A percentile compares a stretch with the other conserved stretches of the same genome.
Evolutionary conservation across 2,888 invertebrate species (phyloP).

Genomic region (Amiota communis): DNA sequence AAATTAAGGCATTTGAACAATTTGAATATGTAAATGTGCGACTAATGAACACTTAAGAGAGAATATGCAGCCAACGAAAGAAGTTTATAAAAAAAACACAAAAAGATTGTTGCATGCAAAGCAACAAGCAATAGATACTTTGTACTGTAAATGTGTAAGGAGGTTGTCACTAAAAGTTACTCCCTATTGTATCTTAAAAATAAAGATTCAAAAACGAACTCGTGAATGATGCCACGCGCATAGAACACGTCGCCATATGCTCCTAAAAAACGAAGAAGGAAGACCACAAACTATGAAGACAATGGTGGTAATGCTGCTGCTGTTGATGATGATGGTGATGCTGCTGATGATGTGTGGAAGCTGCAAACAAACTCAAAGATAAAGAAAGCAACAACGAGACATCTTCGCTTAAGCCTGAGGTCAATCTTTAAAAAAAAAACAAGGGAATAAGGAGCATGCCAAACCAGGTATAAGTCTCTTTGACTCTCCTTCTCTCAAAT

Average conservation of each 20-base stretch:
- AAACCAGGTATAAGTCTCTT: not conserved
- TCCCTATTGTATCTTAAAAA: slow-evolving; percentile 17
- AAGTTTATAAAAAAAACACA: slow-evolving; percentile 4
- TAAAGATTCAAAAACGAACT: not conserved
- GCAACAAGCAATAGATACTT: not conserved
- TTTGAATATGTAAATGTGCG: slow-evolving; percentile 70
- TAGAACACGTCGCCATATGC: slow-evolving; percentile 20
- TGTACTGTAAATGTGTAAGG: not conserved
- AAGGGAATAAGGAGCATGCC: not conserved
- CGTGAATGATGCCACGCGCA: slow-evolving; percentile 23
- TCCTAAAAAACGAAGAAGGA: not conserved
- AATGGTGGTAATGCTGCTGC: not conserved
- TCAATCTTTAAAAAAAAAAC: slow-evolving; percentile 9
- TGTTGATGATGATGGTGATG: not conserved
- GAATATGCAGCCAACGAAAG: not conserved
- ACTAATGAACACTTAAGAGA: slow-evolving; percentile 68
- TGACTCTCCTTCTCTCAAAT: not conserved
- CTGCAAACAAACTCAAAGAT: slow-evolving; percentile 3
- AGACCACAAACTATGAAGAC: not conserved
- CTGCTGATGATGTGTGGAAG: not conserved
- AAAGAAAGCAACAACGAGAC: not conserved
- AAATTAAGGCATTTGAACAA: slow-evolving; percentile 54
- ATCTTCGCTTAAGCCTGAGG: slow-evolving; percentile 7
- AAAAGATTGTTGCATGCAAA: not conserved
- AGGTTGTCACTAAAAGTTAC: not conserved